These are phyloP conservation scores for Epizoanthus scotinus DNA, from an alignment of 92 coral and sea anemone species.

Conservation along the genomic window DNA sequence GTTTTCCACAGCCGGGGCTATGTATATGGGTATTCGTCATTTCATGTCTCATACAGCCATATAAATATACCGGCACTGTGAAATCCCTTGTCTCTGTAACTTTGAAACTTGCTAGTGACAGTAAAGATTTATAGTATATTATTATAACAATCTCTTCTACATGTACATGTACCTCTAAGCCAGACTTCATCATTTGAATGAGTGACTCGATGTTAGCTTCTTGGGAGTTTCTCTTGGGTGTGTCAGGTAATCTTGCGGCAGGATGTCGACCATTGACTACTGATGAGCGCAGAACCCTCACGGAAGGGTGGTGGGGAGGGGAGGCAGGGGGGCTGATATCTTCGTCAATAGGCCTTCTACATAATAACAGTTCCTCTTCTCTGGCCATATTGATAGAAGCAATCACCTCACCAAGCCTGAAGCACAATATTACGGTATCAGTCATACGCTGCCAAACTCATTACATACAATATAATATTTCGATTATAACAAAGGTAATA, in stretches of 20 bases:
- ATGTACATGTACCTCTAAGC: conserved; percentile 74
- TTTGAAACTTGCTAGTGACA: neutral
- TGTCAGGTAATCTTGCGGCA: conserved; percentile 40
- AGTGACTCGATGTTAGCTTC: conserved; percentile 88
- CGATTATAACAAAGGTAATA: too few relatives aligned
- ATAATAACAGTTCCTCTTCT: conserved; percentile 73
- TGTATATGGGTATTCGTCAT: too few relatives aligned
- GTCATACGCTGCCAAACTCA: too few relatives aligned
- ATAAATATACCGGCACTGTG: too few relatives aligned
- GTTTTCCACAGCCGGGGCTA: too few relatives aligned
- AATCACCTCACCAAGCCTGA: conserved; percentile 90
- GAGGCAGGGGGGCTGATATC: conserved; percentile 72
- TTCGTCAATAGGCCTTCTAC: conserved; percentile 63
- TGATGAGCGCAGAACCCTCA: conserved; percentile 28
- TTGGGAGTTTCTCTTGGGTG: conserved; percentile 50
- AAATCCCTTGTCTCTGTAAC: too few relatives aligned
- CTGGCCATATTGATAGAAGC: conserved; percentile 78
- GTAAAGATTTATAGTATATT: too few relatives aligned
- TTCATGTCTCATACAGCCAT: too few relatives aligned
- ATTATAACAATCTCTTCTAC: neutral
- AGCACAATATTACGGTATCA: neutral
- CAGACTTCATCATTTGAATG: conserved; percentile 92
- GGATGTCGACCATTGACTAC: conserved; percentile 5
- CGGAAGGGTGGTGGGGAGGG: conserved; percentile 68
- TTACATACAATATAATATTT: too few relatives aligned